Evolutionary conservation across 2,113 vertebrate genomes (phyloP).

Genomic region (Myxocyprinus asiaticus): DNA sequence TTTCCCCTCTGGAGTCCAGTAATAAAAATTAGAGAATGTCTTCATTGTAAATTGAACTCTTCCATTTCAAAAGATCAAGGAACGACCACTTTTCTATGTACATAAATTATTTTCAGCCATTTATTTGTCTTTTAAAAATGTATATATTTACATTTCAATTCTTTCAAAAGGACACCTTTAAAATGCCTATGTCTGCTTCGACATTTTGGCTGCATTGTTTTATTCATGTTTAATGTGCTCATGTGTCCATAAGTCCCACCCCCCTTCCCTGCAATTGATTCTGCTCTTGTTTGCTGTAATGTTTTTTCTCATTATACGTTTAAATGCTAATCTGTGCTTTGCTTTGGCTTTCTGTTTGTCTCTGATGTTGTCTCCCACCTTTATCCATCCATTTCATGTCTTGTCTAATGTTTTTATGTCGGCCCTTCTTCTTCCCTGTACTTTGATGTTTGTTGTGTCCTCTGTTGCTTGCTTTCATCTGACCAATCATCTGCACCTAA

Average conservation of each 20-base stretch:
- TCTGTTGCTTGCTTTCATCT: conserved; percentile 86
- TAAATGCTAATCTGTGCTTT: conserved; percentile 96
- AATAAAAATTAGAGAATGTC: too few species aligned
- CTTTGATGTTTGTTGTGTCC: conserved; percentile 82
- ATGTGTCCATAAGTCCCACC: conserved; percentile 59
- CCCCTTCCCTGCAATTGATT: conserved; percentile 58
- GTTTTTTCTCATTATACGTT: conserved; percentile 77
- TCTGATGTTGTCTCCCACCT: conserved; percentile 69
- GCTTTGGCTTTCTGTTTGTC: conserved; percentile 94
- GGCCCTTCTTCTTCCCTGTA: conserved; percentile 58
- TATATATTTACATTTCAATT: too few species aligned
- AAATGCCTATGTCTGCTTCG: conserved; percentile 58
- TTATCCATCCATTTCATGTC: conserved; percentile 61
- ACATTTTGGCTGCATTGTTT: conserved; percentile 55
- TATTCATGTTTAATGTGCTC: conserved; percentile 67
- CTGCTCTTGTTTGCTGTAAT: conserved; percentile 66
- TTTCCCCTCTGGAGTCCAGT: too few species aligned
- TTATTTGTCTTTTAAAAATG: too few species aligned
- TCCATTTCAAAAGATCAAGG: too few species aligned
- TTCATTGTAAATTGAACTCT: too few species aligned
- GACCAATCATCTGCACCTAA: conserved; percentile 62
- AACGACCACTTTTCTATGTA: too few species aligned
- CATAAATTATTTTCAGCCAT: too few species aligned
- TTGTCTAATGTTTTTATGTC: conserved; percentile 71
- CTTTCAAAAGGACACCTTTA: conserved; percentile 54